phyloP scores from a whole-genome alignment of 2,888 invertebrate species.

The Pelosia muscerda region DNA sequence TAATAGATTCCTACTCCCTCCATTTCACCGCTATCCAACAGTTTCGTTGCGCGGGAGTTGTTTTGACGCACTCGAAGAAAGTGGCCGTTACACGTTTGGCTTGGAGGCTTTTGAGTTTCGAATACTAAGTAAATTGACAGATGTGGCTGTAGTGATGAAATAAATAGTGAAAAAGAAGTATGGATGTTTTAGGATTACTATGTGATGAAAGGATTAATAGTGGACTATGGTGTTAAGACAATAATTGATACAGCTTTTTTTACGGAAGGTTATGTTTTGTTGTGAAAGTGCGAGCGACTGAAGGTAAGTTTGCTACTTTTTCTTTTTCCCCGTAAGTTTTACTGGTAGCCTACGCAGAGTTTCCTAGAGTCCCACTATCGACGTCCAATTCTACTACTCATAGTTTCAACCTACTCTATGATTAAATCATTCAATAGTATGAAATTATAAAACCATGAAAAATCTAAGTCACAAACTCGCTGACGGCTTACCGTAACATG shows the following conservation, averaged over 20 bases:
- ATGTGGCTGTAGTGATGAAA: slow-evolving; percentile 28
- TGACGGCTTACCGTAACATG: no score
- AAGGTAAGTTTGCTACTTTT: slow-evolving; percentile 46
- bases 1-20: slow-evolving; percentile 56
- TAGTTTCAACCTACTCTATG: no score
- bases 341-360: no score
- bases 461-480: no score
- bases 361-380: no score
- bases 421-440: no score
- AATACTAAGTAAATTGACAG: slow-evolving; percentile 19
- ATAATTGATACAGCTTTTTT: slow-evolving; percentile 40
- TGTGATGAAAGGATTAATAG: slow-evolving; percentile 17
- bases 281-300: slow-evolving; percentile 54
- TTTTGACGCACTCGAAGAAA: slow-evolving; percentile 65
- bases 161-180: slow-evolving; percentile 25
- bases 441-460: no score
- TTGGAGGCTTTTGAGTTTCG: slow-evolving; percentile 22
- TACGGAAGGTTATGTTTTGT: slow-evolving; percentile 53
- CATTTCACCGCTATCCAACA: slow-evolving; percentile 61
- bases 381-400: no score
- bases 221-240: slow-evolving; percentile 33
- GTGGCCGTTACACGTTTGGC: slow-evolving; percentile 56
- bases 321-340: not conserved
- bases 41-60: slow-evolving; percentile 67
- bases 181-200: slow-evolving; percentile 31